Base-by-base conservation (phyloP, 2,113 vertebrate genomes). In the Marmota monax region DNA sequence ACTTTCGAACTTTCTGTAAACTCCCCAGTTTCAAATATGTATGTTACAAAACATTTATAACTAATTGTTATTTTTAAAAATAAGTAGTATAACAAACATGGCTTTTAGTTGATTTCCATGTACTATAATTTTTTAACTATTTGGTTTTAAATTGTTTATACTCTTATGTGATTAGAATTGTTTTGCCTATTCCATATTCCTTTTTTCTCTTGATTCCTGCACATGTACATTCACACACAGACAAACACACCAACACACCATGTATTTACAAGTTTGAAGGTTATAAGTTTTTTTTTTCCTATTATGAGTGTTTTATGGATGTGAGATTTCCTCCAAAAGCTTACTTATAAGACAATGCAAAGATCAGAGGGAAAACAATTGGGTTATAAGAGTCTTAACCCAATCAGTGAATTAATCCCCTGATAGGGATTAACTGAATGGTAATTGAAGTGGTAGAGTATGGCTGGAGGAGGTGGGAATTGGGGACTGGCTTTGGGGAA, bases 81-180 rank as follows among this genome's bases (percentile, higher is more conserved):
- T 56, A 0, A n/a, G 34, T 61, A 10, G 48, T 48, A 48, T 61
- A 58, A 63, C 0, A 69, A 82, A 27, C 17, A 85, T 42, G 90
- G 4, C 4, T 74, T 85, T 96, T 76, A 72, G 29, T 58, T 79
- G 37, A 70, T 79, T 95, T 84, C 74, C 14, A 69, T 84, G 87
- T 91, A 95, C 74, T 88, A 48, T 0, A 78, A 85, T 93, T 69
- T 69, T 37, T 80, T 23, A 96, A 93, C 82, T 86, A 70, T 88
- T 97, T 72, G 9, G 13, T 20, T 88, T 94, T 87, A 80, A 91
- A 29, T 84, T 91, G 29, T 32, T 95, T 92, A n/a, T 87, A 84
- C 3, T 86, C 23, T 73, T 84, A 42, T 58, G 4, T 94, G 2
- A 42, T 84, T 69, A 76, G 51, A 69, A 65, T 84, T 88, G 6